phyloP scores from a whole-genome alignment of 2,113 vertebrate genomes.

The Phainopepla nitens region DNA sequence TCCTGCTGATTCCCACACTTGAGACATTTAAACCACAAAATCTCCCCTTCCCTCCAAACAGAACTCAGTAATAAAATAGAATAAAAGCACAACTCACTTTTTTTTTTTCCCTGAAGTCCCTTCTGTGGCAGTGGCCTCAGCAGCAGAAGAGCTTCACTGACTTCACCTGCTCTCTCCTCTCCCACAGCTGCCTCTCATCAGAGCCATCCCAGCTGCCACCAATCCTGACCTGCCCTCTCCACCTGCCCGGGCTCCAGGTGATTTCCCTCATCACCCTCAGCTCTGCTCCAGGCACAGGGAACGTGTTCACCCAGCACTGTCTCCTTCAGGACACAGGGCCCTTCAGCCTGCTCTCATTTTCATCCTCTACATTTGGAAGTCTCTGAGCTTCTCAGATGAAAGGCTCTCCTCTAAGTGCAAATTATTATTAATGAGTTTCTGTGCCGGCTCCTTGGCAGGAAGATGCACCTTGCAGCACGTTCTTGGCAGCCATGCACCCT shows the following conservation, averaged over 20 bases:
- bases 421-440: slow-evolving; percentile 8
- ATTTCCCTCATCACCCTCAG: neutral
- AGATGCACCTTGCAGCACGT: neutral
- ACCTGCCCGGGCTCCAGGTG: neutral
- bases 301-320: accelerated
- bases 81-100: neutral
- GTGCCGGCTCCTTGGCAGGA: neutral
- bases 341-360: neutral
- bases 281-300: neutral
- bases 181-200: too few species aligned
- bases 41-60: neutral
- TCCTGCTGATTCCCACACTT: neutral
- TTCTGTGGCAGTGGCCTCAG: neutral
- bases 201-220: accelerated
- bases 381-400: neutral
- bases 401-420: neutral
- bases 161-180: accelerated
- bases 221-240: accelerated
- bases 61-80: neutral
- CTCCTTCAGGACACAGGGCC: neutral
- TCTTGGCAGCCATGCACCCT: neutral
- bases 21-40: accelerated
- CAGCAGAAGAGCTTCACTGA: accelerated
- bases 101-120: neutral
- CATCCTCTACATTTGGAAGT: neutral